phyloP scores from a whole-genome alignment of 1,140 invertebrate genomes.

The Drosophila cardini region DNA sequence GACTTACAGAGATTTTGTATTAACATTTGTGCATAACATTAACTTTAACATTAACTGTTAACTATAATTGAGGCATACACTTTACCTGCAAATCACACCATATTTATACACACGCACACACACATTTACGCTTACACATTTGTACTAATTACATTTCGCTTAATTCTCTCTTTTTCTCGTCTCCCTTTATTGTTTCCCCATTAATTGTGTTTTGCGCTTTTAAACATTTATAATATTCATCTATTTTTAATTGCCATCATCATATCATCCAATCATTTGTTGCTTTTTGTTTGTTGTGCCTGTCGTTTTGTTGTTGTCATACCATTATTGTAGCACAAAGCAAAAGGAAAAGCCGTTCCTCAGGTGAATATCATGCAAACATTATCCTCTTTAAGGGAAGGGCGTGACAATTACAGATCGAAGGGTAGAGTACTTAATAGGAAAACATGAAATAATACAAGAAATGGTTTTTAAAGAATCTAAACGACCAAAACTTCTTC shows the following conservation, averaged over 20 bases:
- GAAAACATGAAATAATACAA: neutral
- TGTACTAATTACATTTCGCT: conserved; percentile 47
- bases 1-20: too few relatives aligned
- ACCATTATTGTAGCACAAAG: conserved; percentile 85
- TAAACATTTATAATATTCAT: conserved; percentile 23
- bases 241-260: conserved; percentile 46
- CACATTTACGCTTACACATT: conserved; percentile 35
- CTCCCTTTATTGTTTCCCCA: conserved; percentile 42
- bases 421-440: conserved; percentile 2
- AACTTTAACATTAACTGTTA: neutral
- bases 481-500: too few relatives aligned
- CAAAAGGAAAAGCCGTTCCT: conserved; percentile 85
- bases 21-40: too few relatives aligned
- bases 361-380: conserved; percentile 78
- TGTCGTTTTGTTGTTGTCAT: conserved; percentile 52
- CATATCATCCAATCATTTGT: conserved; percentile 44
- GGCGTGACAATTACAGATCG: neutral
- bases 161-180: conserved; percentile 45
- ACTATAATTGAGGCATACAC: neutral
- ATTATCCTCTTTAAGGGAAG: conserved; percentile 8
- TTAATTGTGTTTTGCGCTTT: conserved; percentile 21
- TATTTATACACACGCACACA: conserved; percentile 10
- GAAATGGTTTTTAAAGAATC: too few relatives aligned
- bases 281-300: conserved; percentile 54
- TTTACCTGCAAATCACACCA: conserved; percentile 1